These are phyloP conservation scores for Porites australiensis DNA, from an alignment of 64 coral and sea anemone genomes.

Conservation along the genomic window DNA sequence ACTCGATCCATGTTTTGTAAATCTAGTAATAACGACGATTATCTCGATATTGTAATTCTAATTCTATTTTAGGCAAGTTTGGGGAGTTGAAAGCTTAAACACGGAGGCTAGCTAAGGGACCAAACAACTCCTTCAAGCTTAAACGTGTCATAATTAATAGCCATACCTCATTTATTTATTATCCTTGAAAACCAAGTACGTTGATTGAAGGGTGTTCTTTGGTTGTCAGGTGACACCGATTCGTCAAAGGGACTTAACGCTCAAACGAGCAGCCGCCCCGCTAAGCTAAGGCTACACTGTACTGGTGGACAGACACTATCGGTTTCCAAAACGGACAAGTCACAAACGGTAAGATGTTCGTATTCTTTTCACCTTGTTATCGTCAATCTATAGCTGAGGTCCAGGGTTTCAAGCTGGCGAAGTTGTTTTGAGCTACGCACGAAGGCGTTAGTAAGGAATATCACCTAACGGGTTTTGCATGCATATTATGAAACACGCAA, in stretches of 20 bases:
- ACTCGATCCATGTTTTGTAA: constrained; percentile 23
- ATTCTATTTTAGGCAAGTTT: constrained; percentile 12
- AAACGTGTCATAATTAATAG: constrained; percentile 52
- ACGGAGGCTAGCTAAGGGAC: neutral
- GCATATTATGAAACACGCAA: constrained; percentile 29
- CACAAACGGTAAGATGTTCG: constrained; percentile 43
- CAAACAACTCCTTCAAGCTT: neutral
- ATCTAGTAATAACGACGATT: constrained; percentile 9
- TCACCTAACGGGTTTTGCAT: constrained; percentile 7
- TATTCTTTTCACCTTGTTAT: constrained; percentile 58
- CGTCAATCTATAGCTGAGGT: constrained; percentile 33
- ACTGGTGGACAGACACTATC: constrained; percentile 28
- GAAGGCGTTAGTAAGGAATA: neutral
- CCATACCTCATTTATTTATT: constrained; percentile 18
- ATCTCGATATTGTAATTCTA: neutral
- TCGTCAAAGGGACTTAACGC: constrained; percentile 37
- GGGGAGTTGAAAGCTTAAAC: neutral
- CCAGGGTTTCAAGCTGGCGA: neutral
- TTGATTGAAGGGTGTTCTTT: constrained; percentile 58
- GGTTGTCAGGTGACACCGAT: constrained; percentile 45
- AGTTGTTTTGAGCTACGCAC: constrained; percentile 2
- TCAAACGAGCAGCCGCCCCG: constrained; percentile 34
- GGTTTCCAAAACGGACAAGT: constrained; percentile 46
- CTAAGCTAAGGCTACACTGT: constrained; percentile 17
- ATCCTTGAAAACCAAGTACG: constrained; percentile 40